Conservation (phyloP, 2,888 invertebrate species). For the Melipona beecheii region DNA sequence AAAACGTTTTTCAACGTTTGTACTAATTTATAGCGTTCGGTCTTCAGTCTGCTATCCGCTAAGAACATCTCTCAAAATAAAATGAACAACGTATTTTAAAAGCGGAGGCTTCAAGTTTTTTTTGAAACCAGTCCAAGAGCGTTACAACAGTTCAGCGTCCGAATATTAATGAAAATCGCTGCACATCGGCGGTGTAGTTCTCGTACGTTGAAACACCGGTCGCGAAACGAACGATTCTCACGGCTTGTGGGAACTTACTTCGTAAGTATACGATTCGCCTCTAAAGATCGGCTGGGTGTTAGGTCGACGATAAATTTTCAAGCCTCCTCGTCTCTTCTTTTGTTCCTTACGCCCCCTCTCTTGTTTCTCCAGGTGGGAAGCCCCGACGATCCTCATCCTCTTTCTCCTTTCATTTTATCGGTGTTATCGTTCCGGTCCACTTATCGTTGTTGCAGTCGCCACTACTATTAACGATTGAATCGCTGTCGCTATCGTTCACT, state of each 20-base stretch:
- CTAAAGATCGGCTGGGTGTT: constrained; percentile 9
- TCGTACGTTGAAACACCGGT: neutral
- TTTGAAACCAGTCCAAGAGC: too few species aligned
- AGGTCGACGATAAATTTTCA: constrained; percentile 42
- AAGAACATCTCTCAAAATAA: too few species aligned
- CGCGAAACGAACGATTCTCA: constrained; percentile 50
- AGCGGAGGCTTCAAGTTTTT: too few species aligned
- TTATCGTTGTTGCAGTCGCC: constrained; percentile 18
- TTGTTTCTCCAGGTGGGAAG: constrained; percentile 3
- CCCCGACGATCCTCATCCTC: neutral
- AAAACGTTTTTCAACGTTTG: too few species aligned
- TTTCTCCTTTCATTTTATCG: neutral
- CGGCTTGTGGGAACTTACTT: constrained; percentile 49
- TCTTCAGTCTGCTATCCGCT: too few species aligned
- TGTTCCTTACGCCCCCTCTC: constrained; percentile 27
- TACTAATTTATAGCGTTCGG: too few species aligned
- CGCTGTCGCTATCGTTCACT: constrained; percentile 8
- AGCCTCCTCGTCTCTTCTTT: constrained; percentile 12
- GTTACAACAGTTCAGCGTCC: too few species aligned
- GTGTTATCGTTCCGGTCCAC: constrained; percentile 18
- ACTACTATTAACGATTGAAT: constrained; percentile 40
- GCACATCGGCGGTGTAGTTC: neutral
- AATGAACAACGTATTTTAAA: too few species aligned
- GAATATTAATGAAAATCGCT: too few species aligned
- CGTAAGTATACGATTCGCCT: constrained; percentile 18